Evolutionary conservation across 2,113 vertebrate genomes (phyloP), one percentile per base, ranked within the genome.

Genomic region (Phrynosoma platyrhinos): DNA sequence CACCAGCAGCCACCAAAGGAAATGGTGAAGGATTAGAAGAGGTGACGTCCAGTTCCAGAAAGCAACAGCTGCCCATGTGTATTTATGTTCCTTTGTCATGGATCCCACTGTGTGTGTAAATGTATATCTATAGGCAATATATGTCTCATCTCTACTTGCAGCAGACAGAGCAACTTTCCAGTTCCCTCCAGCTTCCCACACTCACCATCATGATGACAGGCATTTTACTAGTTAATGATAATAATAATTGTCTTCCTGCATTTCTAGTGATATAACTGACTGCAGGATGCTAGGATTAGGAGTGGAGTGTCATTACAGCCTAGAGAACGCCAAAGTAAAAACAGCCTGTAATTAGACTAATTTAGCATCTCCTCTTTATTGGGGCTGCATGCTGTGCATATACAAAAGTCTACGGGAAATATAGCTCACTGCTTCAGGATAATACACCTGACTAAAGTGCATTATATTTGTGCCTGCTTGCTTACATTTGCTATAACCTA

Each of bases 381-480:
- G 82, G 36, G 4, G 20, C 36, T 13, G 32, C 3, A 20, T 25
- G 0, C 79, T 85, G 32, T 55, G 14, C 55, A 9, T 79, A 64
- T 2, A 1, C 2, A n/a, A 25, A 76, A 77, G 20, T 62, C 66
- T 32, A 4, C 40, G 9, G 76, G 82, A 69, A 78, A 9, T 21
- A 0, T 0, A 5, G 5, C 58, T 32, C 23, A 64, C 53, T 27
- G 27, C 40, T 81, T 4, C 1, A 3, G 77, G 91, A 36, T 68
- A 91, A 30, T 69, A 79, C 85, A n/a, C 66, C 58, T 85, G 66
- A 27, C 66, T 81, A 5, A 23, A 80, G 20, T 47, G 40, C 18
- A 52, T 88, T 25, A 72, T 74, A 53, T 36, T 64, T 25, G 1
- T 83, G 79, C 69, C 23, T 88, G 9, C 30, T 25, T 32, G 23